These are phyloP conservation scores for Neosalanx taihuensis DNA, from an alignment of 2,797 vertebrate species.

Conservation along the genomic window DNA sequence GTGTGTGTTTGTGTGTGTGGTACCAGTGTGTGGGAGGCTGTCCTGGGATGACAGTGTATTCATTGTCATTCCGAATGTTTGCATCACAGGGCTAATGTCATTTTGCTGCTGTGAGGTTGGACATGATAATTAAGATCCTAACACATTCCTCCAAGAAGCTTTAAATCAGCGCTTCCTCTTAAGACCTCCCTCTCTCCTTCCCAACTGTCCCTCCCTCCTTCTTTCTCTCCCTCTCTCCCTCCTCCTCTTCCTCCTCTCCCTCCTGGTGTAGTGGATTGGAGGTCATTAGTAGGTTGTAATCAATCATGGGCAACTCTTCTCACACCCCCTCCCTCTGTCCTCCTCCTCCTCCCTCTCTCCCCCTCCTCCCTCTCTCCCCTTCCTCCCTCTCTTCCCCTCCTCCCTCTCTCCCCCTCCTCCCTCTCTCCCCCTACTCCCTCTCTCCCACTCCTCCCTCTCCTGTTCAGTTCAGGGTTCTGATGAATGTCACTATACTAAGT, in stretches of 20 bases:
- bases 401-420: not conserved
- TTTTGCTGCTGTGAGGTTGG: conserved; percentile 15
- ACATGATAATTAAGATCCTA: conserved; percentile 17
- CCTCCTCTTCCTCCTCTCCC: not conserved
- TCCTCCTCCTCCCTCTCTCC: too few relatives aligned
- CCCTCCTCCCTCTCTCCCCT: too few relatives aligned
- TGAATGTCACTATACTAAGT: not conserved
- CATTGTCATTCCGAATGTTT: conserved; percentile 9
- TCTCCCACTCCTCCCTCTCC: too few relatives aligned
- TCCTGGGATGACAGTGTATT: not conserved
- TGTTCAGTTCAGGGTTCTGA: not conserved
- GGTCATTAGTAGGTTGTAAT: conserved; percentile 1
- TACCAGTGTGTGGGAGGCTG: not conserved
- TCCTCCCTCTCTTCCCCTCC: too few relatives aligned
- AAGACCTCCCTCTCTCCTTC: not conserved
- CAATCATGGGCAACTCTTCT: not conserved
- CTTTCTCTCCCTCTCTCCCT: conserved; percentile 4
- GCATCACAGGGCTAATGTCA: conserved; percentile 18
- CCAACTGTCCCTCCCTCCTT: not conserved
- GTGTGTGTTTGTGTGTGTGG: not conserved
- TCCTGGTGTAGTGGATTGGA: not conserved
- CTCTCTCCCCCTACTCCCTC: not conserved
- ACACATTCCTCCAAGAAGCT: not conserved
- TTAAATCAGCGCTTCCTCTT: conserved; percentile 7
- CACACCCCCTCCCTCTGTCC: too few relatives aligned